These are phyloP conservation scores for Drosophila incognita DNA, from an alignment of 2,888 invertebrate genomes.

Conservation along the genomic window DNA sequence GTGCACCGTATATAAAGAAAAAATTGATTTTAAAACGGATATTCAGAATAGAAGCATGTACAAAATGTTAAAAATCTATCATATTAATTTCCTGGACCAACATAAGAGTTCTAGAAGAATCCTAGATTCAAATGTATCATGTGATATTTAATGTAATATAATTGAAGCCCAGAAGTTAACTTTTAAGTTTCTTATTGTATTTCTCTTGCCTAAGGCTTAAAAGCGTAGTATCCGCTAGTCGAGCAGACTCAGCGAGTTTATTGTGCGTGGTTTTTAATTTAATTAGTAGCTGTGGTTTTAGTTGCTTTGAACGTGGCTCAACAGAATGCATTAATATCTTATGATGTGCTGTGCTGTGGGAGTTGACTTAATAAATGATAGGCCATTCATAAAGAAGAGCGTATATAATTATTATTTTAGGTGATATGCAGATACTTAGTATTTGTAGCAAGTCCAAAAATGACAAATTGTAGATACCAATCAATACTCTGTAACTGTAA, in stretches of 20 bases:
- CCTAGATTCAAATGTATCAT: background rate
- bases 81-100: background rate
- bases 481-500: background rate
- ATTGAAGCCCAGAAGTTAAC: no score
- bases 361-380: slow-evolving; percentile 9
- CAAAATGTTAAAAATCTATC: background rate
- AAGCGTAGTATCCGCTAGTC: background rate
- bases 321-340: slow-evolving; percentile 7
- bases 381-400: background rate
- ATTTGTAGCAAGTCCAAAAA: background rate
- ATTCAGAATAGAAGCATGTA: background rate
- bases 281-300: slow-evolving; percentile 23
- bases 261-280: slow-evolving; percentile 5
- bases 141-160: no score
- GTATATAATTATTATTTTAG: background rate
- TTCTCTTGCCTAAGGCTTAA: background rate
- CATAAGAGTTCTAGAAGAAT: background rate
- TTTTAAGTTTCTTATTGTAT: no score
- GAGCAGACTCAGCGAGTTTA: background rate
- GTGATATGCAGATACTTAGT: background rate
- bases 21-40: no score
- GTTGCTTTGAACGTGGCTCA: background rate
- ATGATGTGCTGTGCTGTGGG: background rate
- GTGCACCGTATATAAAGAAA: background rate
- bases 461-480: background rate